phyloP scores from a whole-genome alignment of 2,113 vertebrate species.

The Brachyistius frenatus region DNA sequence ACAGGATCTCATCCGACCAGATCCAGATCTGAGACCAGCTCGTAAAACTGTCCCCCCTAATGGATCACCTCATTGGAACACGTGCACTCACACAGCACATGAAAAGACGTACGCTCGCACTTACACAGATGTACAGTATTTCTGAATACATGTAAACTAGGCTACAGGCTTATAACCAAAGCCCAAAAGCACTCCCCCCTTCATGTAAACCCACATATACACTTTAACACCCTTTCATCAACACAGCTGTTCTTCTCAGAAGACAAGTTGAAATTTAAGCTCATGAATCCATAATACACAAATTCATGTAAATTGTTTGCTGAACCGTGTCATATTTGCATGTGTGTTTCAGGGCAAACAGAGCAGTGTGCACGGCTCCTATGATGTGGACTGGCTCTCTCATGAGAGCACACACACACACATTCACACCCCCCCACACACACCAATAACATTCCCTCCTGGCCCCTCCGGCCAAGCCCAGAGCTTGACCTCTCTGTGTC shows the following conservation, averaged over 20 bases:
- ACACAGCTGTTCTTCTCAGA: slow-evolving; percentile 53
- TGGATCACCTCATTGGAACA: slow-evolving; percentile 69
- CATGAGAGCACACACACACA: slow-evolving; percentile 63
- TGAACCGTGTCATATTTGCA: slow-evolving; percentile 71
- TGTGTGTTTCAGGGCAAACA: slow-evolving; percentile 73
- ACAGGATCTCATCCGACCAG: slow-evolving; percentile 78
- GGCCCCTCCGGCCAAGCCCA: slow-evolving; percentile 70
- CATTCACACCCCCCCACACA: slow-evolving; percentile 53
- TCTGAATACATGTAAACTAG: slow-evolving; percentile 23
- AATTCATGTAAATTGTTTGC: slow-evolving; percentile 75
- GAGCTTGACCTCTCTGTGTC: slow-evolving; percentile 80
- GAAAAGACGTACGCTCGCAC: slow-evolving; percentile 30
- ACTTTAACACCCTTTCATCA: slow-evolving; percentile 60
- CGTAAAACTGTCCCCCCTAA: slow-evolving; percentile 79
- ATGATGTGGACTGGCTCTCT: slow-evolving; percentile 79
- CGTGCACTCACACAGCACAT: slow-evolving; percentile 37
- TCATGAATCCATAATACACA: slow-evolving; percentile 75
- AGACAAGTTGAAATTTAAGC: slow-evolving; percentile 66
- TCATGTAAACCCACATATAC: not conserved
- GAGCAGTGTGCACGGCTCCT: slow-evolving; percentile 52
- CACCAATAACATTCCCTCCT: slow-evolving; percentile 64
- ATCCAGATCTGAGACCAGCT: slow-evolving; percentile 79
- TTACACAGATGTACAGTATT: slow-evolving; percentile 36
- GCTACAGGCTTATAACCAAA: slow-evolving; percentile 6
- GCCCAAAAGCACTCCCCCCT: slow-evolving; percentile 1